A percentile compares a stretch with the other conserved stretches of the same genome.
phyloP scores from a whole-genome alignment of 2,888 invertebrate species.

The Dioctria rufipes region DNA sequence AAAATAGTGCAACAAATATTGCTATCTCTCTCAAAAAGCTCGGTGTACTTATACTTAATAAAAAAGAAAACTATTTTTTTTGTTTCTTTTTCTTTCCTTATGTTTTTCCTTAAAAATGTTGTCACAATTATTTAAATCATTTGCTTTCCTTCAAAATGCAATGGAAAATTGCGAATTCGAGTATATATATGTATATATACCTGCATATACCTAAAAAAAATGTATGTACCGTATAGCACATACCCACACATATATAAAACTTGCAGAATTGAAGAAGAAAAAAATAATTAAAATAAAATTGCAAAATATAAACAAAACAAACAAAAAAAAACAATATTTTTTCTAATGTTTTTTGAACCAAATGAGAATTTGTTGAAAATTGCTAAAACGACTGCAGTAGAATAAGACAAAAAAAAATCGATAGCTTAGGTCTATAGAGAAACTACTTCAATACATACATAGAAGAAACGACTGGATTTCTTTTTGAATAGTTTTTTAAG shows the following conservation, averaged over 20 bases:
- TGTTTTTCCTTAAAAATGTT: too few relatives aligned
- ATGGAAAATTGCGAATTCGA: conserved; percentile 37
- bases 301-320: conserved; percentile 19
- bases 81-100: too few relatives aligned
- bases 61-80: too few relatives aligned
- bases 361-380: conserved; percentile 47
- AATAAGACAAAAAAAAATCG: conserved; percentile 19
- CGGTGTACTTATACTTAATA: too few relatives aligned
- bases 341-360: conserved; percentile 49
- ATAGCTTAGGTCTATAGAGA: conserved; percentile 23
- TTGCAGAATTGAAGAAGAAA: conserved; percentile 20
- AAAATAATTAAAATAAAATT: conserved; percentile 15
- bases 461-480: conserved; percentile 41
- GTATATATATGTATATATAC: background rate
- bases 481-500: conserved; percentile 53
- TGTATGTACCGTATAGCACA: too few relatives aligned
- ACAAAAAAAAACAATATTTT: conserved; percentile 39
- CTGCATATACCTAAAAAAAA: too few relatives aligned
- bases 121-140: too few relatives aligned
- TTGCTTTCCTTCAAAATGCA: conserved; percentile 47
- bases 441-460: background rate
- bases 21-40: too few relatives aligned
- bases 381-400: conserved; percentile 40
- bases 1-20: too few relatives aligned
- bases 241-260: conserved; percentile 14